These are phyloP conservation scores for Phymanthus crucifer DNA, from an alignment of 92 coral and sea anemone genomes.

Conservation along the genomic window DNA sequence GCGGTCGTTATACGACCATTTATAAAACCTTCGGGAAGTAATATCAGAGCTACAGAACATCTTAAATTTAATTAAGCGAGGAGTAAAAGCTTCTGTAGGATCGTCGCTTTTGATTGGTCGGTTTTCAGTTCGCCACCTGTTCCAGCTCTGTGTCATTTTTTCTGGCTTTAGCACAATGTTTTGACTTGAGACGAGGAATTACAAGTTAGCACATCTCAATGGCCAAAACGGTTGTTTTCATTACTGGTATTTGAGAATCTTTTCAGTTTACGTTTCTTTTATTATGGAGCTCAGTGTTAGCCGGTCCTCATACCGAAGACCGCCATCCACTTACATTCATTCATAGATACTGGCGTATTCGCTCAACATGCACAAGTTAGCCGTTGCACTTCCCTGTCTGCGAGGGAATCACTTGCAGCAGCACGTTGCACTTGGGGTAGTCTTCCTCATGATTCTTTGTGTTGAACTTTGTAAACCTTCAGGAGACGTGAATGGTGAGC, in stretches of 20 bases:
- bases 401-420: slow-evolving; percentile 33
- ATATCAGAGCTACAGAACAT: slow-evolving; percentile 59
- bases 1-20: slow-evolving; percentile 40
- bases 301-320: slow-evolving; percentile 10
- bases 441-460: slow-evolving; percentile 48
- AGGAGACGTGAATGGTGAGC: slow-evolving; percentile 36
- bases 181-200: slow-evolving; percentile 58
- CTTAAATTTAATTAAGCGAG: slow-evolving; percentile 56
- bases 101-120: slow-evolving; percentile 47
- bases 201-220: slow-evolving; percentile 32
- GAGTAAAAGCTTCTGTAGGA: slow-evolving; percentile 35
- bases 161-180: slow-evolving; percentile 50
- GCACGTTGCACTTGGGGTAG: slow-evolving; percentile 30
- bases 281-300: slow-evolving; percentile 20
- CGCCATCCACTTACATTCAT: slow-evolving; percentile 24
- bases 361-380: slow-evolving; percentile 45
- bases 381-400: slow-evolving; percentile 35
- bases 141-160: slow-evolving; percentile 52
- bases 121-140: slow-evolving; percentile 60
- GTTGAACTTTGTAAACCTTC: slow-evolving; percentile 52
- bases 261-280: slow-evolving; percentile 6
- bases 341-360: slow-evolving; percentile 24
- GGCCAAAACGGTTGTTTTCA: slow-evolving; percentile 23
- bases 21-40: slow-evolving; percentile 52
- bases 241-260: slow-evolving; percentile 16